phyloP scores from a whole-genome alignment of 2,888 invertebrate species.

The Philereme vetulata region DNA sequence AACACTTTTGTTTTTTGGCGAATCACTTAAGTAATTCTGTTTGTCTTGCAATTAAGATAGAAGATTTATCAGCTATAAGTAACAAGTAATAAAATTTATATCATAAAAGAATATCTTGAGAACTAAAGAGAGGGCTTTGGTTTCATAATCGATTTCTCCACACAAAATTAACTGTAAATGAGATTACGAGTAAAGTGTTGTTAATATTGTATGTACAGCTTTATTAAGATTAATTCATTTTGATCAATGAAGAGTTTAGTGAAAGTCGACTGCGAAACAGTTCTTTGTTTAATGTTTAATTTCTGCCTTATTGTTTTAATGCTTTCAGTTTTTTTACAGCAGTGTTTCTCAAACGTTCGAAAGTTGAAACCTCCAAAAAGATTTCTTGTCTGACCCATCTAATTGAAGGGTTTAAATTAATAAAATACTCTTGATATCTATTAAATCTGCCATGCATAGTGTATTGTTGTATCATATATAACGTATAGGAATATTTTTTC shows the following conservation, averaged over 20 bases:
- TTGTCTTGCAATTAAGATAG: constrained; percentile 19
- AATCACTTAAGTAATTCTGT: constrained; percentile 4
- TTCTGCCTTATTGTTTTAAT: constrained; percentile 34
- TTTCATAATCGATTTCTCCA: constrained; percentile 38
- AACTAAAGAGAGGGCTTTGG: constrained; percentile 13
- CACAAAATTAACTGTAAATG: constrained; percentile 35
- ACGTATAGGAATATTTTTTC: no score
- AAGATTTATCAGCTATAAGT: constrained; percentile 18
- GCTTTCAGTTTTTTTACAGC: constrained; percentile 33
- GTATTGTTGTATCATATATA: no score
- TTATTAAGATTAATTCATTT: constrained; percentile 68
- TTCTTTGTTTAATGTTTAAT: constrained; percentile 53
- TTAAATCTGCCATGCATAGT: no score
- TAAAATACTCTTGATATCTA: no score
- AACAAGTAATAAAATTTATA: constrained; percentile 17
- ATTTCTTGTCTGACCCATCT: no score
- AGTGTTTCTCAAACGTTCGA: constrained; percentile 19
- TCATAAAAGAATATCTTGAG: constrained; percentile 19
- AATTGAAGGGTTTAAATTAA: no score
- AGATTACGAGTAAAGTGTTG: constrained; percentile 35
- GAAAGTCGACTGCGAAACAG: constrained; percentile 51
- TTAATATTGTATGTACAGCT: constrained; percentile 41
- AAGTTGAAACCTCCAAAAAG: not conserved
- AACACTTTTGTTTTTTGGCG: constrained; percentile 4
- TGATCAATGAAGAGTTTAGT: constrained; percentile 69